A percentile compares a stretch with the other conserved stretches of the same genome.
phyloP scores from a whole-genome alignment of 1,140 invertebrate species.

The Ostrea denselamellosa region DNA sequence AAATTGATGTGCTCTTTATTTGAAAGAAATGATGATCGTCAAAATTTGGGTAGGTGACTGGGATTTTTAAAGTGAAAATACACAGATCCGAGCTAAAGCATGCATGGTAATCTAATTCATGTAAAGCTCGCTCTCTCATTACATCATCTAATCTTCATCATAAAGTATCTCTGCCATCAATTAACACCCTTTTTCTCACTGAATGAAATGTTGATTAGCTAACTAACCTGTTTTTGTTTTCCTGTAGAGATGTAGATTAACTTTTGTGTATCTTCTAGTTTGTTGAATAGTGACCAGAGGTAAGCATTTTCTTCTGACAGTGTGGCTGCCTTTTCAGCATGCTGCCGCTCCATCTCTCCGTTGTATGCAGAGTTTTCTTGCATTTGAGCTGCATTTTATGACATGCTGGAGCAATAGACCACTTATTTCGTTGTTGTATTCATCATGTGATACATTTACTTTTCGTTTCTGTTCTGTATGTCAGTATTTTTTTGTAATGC shows the following conservation, averaged over 20 bases:
- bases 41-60: neutral
- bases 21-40: neutral
- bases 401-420: neutral
- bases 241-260: neutral
- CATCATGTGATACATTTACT: neutral
- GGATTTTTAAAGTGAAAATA: neutral
- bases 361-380: neutral
- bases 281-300: neutral
- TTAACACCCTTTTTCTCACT: neutral
- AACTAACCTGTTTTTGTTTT: neutral
- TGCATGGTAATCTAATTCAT: neutral
- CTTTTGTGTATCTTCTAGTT: constrained; percentile 20
- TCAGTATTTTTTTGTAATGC: neutral
- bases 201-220: constrained; percentile 13
- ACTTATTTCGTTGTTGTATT: neutral
- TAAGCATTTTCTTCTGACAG: neutral
- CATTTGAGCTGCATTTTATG: neutral
- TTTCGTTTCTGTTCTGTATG: neutral
- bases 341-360: neutral
- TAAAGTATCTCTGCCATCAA: neutral
- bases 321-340: constrained; percentile 19
- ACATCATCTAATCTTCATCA: neutral
- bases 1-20: neutral
- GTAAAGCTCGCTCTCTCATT: neutral
- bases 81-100: neutral